phyloP scores from a whole-genome alignment of 2,888 invertebrate species.

The Alviniconcha strummeri region DNA sequence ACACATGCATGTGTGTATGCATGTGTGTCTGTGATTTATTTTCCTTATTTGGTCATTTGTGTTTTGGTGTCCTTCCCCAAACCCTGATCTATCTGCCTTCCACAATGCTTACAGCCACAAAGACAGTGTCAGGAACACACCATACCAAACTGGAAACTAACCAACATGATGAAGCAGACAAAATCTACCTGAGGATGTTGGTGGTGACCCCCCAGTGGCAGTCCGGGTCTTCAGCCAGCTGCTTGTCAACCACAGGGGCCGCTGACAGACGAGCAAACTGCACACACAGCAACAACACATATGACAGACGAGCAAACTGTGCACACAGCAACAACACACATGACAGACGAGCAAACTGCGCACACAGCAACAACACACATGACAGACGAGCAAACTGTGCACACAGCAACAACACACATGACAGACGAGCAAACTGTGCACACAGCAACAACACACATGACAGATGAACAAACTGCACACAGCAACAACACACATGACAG shows the following conservation, averaged over 20 bases:
- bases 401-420: not conserved
- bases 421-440: too few species aligned
- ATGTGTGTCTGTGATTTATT: too few species aligned
- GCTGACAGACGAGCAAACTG: conserved; percentile 32
- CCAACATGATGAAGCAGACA: not conserved
- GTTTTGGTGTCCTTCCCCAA: too few species aligned
- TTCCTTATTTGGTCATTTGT: too few species aligned
- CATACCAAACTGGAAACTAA: too few species aligned
- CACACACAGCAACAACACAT: not conserved
- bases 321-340: not conserved
- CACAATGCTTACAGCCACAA: too few species aligned
- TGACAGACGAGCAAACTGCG: not conserved
- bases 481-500: not conserved
- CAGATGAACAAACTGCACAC: not conserved
- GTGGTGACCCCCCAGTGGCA: conserved; percentile 59
- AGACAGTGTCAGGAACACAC: too few species aligned
- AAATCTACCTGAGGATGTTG: conserved; percentile 48
- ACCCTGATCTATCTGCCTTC: too few species aligned
- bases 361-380: not conserved
- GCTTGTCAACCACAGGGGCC: conserved; percentile 18
- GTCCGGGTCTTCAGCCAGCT: conserved; percentile 54
- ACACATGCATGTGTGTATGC: too few species aligned
- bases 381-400: not conserved
- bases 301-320: not conserved
- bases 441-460: not conserved